phyloP scores from a whole-genome alignment of 2,888 invertebrate species.

The Morinoia aosen region DNA sequence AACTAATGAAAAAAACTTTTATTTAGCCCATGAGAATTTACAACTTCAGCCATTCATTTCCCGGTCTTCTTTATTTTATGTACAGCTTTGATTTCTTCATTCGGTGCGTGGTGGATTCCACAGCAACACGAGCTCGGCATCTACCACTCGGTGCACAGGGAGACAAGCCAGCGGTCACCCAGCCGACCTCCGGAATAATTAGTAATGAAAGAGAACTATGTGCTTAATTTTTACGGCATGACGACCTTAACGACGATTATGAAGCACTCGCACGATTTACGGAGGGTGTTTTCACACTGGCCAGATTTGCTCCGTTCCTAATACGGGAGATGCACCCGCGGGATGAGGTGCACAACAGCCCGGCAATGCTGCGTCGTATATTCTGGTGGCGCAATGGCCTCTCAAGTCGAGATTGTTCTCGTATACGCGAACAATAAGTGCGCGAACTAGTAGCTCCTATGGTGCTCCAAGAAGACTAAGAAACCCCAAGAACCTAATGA shows the following conservation, averaged over 20 bases:
- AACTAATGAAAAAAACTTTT: neutral
- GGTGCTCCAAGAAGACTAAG: neutral
- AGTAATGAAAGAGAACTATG: conserved; percentile 37
- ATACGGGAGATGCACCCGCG: neutral
- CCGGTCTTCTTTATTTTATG: neutral
- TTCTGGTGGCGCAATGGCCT: neutral
- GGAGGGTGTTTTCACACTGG: conserved; percentile 19
- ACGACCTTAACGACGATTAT: conserved; percentile 37
- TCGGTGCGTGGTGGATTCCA: neutral
- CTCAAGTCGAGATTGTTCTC: neutral
- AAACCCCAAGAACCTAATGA: neutral
- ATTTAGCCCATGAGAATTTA: too few relatives aligned
- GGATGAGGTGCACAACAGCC: neutral
- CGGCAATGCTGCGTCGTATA: neutral
- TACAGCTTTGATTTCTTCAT: neutral
- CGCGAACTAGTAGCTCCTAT: neutral
- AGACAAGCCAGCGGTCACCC: neutral
- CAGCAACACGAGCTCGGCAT: neutral
- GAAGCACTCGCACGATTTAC: conserved; percentile 22
- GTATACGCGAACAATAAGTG: neutral
- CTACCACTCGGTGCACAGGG: neutral
- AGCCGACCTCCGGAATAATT: neutral
- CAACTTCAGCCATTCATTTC: neutral
- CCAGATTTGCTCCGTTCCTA: neutral
- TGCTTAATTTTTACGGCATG: conserved; percentile 24